Percentiles rank a stretch among this genome's conserved stretches.
These are phyloP conservation scores for Benthosema pterotum DNA, from an alignment of 2,797 vertebrate species.

Conservation along the genomic window DNA sequence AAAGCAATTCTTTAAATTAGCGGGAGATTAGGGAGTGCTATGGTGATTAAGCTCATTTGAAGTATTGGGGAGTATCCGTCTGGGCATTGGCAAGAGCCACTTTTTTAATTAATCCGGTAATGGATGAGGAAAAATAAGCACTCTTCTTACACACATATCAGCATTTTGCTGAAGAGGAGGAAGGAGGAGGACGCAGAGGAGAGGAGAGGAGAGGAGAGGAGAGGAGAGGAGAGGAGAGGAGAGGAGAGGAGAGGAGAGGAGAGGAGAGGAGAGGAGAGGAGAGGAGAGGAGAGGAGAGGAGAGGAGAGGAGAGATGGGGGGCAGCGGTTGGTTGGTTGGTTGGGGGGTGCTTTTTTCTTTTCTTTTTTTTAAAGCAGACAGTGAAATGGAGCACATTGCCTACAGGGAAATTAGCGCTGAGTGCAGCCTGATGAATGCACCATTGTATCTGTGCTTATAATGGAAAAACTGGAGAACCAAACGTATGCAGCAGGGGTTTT, in stretches of 20 bases:
- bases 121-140: constrained; percentile 81
- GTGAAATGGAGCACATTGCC: constrained; percentile 80
- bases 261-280: neutral
- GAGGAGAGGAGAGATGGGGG: neutral
- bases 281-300: neutral
- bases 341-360: constrained; percentile 11
- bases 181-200: constrained; percentile 55
- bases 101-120: constrained; percentile 86
- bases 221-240: too few relatives aligned
- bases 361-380: constrained; percentile 71
- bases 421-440: constrained; percentile 76
- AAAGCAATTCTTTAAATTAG: constrained; percentile 81
- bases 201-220: neutral
- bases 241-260: neutral
- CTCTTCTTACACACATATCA: constrained; percentile 81
- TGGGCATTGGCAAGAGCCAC: constrained; percentile 81
- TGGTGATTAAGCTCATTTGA: constrained; percentile 82
- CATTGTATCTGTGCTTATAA: constrained; percentile 74
- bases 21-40: constrained; percentile 79
- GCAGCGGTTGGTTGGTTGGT: neutral
- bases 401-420: constrained; percentile 81
- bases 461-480: constrained; percentile 39
- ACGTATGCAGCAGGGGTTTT: constrained; percentile 52
- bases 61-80: constrained; percentile 78
- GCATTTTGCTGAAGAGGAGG: constrained; percentile 76